Conservation (phyloP, 2,888 invertebrate genomes). For the Colletes collaris region DNA sequence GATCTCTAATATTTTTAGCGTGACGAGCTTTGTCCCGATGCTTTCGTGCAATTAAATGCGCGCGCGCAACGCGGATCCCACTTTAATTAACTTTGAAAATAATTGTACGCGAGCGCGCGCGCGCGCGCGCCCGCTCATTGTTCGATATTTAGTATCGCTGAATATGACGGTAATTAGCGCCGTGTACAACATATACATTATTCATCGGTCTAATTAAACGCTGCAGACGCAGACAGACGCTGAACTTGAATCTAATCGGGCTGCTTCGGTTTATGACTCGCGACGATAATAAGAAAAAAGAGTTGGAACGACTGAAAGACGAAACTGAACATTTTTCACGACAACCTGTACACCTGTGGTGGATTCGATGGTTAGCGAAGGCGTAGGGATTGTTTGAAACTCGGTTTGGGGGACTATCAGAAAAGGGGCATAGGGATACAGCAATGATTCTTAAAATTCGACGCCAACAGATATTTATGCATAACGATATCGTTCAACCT, state of each 20-base stretch:
- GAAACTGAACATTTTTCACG: not conserved
- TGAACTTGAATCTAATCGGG: not conserved
- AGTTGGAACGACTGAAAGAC: not conserved
- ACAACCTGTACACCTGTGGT: too few species aligned
- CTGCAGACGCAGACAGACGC: slow-evolving; percentile 11
- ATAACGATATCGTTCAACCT: too few species aligned
- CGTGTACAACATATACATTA: slow-evolving; percentile 38
- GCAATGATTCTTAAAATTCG: too few species aligned
- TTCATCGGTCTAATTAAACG: slow-evolving; percentile 53
- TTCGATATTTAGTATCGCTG: slow-evolving; percentile 49
- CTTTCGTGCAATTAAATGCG: slow-evolving; percentile 52
- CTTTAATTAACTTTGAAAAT: slow-evolving; percentile 57
- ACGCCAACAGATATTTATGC: too few species aligned
- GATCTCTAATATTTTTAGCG: slow-evolving; percentile 43
- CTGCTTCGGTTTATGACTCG: slow-evolving; percentile 3
- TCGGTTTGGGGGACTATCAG: too few species aligned
- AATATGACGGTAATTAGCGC: slow-evolving; percentile 51
- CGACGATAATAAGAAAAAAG: not conserved
- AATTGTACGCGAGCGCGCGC: slow-evolving; percentile 29
- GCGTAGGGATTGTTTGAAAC: too few species aligned
- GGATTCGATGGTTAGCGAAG: too few species aligned
- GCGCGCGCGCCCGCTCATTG: slow-evolving; percentile 25
- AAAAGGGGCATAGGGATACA: too few species aligned
- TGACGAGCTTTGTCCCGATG: slow-evolving; percentile 48
- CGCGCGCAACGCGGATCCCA: slow-evolving; percentile 40